Evolutionary conservation across 2,797 vertebrate genomes (phyloP), one percentile per base, ranked within the genome.

Genomic region (Enteromius fasciolatus): DNA sequence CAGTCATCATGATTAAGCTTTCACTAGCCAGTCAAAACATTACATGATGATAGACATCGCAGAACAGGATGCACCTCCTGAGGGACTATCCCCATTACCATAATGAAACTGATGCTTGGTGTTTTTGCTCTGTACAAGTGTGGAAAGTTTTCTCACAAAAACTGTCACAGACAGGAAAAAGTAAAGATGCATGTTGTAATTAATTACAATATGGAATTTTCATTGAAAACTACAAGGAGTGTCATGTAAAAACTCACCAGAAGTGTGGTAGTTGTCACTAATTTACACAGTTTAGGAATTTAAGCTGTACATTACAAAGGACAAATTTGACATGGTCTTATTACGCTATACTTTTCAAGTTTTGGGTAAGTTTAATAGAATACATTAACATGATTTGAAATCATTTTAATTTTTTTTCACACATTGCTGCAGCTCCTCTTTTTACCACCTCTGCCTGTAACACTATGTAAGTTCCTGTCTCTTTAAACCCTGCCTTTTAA

Each of bases 71-170:
- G 66, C 18, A 28, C 33, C 76, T 31, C 23, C 12, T 44, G 17
- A 41, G 72, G 83, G 78, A 72, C 66, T 64, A 23, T 77, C 66
- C 72, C 74, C 2, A 33, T 9, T 18, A 76, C 39, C n/a, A 3
- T 17, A 23, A 31, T 28, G 39, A 76, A 80, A 84, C 52, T 28
- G 2, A 1, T 59, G 10, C 28, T 36, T 36, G 17, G 6, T 31
- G 25, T 36, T 68, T 68, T 74, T 61, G 72, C 41, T 63, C 6
- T 33, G 2, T 59, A 28, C 78, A 80, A 70, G 54, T 61, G 44
- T 46, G 25, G 12, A 54, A 68, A 39, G 20, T 76, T 59, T 59
- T 3, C 31, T 57, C 31, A 23, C 12, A 33, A 11, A 14, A 41
- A 41, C 9, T 41, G 64, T 57, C 33, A 66, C 11, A 46, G 63